Percentiles rank a stretch among this genome's conserved stretches.
Conservation (phyloP, 1,140 invertebrate species). For the Drosophila bifasciata region DNA sequence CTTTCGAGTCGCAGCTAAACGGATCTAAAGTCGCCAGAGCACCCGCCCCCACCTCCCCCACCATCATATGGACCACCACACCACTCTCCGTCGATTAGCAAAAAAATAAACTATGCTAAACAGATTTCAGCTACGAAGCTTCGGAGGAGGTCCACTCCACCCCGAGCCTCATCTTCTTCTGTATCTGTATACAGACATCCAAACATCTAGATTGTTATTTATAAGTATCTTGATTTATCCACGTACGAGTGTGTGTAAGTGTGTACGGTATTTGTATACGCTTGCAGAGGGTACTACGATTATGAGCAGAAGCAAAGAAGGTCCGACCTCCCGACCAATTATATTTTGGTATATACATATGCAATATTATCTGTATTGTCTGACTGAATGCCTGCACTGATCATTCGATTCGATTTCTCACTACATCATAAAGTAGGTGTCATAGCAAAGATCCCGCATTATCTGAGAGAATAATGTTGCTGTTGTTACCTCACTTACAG, state of each 20-base stretch:
- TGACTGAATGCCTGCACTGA: too few species aligned
- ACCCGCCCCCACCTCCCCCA: neutral
- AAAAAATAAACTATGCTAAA: constrained; percentile 72
- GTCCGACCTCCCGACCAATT: too few species aligned
- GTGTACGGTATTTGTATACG: too few species aligned
- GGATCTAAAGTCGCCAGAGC: constrained; percentile 20
- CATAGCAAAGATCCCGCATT: too few species aligned
- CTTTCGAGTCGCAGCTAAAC: constrained; percentile 38
- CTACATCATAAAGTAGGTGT: too few species aligned
- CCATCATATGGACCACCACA: neutral
- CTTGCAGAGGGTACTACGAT: too few species aligned
- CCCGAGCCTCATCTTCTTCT: constrained; percentile 9
- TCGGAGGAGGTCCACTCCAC: constrained; percentile 6
- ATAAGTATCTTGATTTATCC: constrained; percentile 43
- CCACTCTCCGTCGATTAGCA: constrained; percentile 32
- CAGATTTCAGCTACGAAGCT: constrained; percentile 40
- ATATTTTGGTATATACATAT: too few species aligned
- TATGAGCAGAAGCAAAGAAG: too few species aligned
- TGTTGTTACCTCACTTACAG: constrained; percentile 12
- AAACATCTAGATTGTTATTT: constrained; percentile 68
- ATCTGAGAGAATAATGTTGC: neutral
- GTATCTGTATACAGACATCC: constrained; percentile 9
- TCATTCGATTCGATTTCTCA: too few species aligned
- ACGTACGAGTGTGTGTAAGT: too few species aligned
- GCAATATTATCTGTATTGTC: too few species aligned